Conservation (phyloP, 2,797 vertebrate genomes). For the Sebastes itinus region DNA sequence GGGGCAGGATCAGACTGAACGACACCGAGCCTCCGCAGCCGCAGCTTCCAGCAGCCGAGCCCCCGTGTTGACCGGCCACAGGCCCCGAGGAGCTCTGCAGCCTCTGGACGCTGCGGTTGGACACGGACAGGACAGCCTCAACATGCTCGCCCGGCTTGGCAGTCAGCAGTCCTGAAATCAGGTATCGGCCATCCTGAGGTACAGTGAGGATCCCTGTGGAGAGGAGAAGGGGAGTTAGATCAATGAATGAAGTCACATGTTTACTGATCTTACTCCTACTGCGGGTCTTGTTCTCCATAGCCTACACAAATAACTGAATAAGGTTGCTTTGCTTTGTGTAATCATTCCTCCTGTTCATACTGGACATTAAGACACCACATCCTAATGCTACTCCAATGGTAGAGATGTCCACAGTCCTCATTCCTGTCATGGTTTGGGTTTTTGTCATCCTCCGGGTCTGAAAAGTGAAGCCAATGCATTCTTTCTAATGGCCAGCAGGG, state of each 20-base stretch:
- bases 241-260: neutral
- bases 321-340: neutral
- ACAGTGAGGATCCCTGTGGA: slow-evolving; percentile 90
- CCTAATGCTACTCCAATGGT: no score
- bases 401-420: neutral
- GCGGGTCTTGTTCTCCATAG: neutral
- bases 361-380: neutral
- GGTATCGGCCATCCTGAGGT: slow-evolving; percentile 90
- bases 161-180: slow-evolving; percentile 90
- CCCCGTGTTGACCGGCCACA: slow-evolving; percentile 66
- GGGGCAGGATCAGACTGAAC: slow-evolving; percentile 89
- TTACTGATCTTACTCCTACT: neutral
- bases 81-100: slow-evolving; percentile 83
- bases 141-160: slow-evolving; percentile 84
- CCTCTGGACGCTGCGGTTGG: slow-evolving; percentile 90
- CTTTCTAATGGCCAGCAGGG: no score
- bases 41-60: slow-evolving; percentile 57
- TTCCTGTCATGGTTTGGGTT: no score
- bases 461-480: no score
- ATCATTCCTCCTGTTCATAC: neutral
- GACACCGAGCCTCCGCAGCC: slow-evolving; percentile 89
- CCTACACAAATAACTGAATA: neutral
- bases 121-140: slow-evolving; percentile 92
- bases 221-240: neutral
- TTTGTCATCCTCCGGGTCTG: no score